Evolutionary conservation across 1,140 invertebrate genomes (phyloP).

Genomic region (Chironomus striatipennis): DNA sequence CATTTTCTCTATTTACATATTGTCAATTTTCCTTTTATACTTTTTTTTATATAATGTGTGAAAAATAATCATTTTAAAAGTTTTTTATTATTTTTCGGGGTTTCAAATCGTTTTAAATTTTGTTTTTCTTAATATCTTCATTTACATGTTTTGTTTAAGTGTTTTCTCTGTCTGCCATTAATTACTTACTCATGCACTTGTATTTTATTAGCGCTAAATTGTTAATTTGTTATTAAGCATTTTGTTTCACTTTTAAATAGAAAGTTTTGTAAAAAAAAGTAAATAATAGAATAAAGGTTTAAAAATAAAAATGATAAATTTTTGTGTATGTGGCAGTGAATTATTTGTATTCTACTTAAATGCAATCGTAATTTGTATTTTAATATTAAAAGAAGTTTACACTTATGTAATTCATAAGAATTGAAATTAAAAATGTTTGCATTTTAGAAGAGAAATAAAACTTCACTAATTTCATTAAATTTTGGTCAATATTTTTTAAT

Average conservation of each 20-base stretch:
- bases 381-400: too few relatives aligned
- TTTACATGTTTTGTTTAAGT: neutral
- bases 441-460: too few relatives aligned
- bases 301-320: neutral
- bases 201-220: neutral
- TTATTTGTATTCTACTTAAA: neutral
- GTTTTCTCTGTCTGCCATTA: neutral
- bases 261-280: neutral
- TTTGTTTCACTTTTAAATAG: neutral
- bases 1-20: neutral
- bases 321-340: neutral
- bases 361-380: too few relatives aligned
- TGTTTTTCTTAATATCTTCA: neutral
- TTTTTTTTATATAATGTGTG: neutral
- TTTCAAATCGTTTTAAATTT: neutral
- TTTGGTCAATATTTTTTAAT: too few relatives aligned
- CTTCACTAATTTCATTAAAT: too few relatives aligned
- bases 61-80: constrained; percentile 9
- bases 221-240: neutral
- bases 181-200: neutral
- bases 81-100: neutral
- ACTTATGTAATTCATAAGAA: too few relatives aligned
- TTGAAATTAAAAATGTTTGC: too few relatives aligned
- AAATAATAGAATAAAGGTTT: neutral
- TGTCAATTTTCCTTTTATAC: constrained; percentile 4